These are phyloP conservation scores for Sitophilus oryzae DNA, from an alignment of 1,140 invertebrate species.

Conservation along the genomic window DNA sequence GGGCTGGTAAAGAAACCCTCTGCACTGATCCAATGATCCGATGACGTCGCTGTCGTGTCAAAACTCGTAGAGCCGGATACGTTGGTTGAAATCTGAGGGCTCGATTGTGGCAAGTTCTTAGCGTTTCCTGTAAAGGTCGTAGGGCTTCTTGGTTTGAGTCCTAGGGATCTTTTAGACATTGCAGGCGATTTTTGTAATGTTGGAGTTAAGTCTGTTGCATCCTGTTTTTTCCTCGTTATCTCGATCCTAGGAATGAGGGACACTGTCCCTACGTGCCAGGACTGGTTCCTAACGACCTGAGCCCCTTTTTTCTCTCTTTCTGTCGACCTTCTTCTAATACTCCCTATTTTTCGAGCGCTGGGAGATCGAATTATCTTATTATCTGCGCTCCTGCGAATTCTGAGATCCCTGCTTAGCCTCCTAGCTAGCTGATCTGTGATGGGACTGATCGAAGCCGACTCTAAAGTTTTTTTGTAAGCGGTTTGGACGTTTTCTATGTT, in stretches of 20 bases:
- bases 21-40: constrained; percentile 33
- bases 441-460: constrained; percentile 55
- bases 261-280: constrained; percentile 31
- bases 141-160: background rate
- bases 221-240: background rate
- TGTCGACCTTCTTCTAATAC: constrained; percentile 59
- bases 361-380: constrained; percentile 70
- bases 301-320: constrained; percentile 43
- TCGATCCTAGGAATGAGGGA: background rate
- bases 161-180: background rate
- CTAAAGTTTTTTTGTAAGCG: constrained; percentile 65
- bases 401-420: constrained; percentile 63
- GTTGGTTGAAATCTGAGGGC: background rate
- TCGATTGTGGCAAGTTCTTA: background rate
- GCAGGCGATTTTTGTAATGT: background rate
- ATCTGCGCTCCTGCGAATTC: constrained; percentile 61
- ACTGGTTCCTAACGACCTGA: constrained; percentile 36
- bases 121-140: background rate
- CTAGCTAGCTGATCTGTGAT: constrained; percentile 64
- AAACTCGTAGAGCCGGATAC: background rate
- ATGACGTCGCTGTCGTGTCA: constrained; percentile 14
- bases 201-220: background rate
- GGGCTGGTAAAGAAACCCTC: constrained; percentile 29
- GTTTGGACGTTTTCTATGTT: constrained; percentile 54
- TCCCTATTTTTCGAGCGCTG: constrained; percentile 72